Percentiles rank a stretch among this genome's conserved stretches.
Evolutionary conservation across 2,888 invertebrate genomes (phyloP).

Genomic region (Pheosia tremula): DNA sequence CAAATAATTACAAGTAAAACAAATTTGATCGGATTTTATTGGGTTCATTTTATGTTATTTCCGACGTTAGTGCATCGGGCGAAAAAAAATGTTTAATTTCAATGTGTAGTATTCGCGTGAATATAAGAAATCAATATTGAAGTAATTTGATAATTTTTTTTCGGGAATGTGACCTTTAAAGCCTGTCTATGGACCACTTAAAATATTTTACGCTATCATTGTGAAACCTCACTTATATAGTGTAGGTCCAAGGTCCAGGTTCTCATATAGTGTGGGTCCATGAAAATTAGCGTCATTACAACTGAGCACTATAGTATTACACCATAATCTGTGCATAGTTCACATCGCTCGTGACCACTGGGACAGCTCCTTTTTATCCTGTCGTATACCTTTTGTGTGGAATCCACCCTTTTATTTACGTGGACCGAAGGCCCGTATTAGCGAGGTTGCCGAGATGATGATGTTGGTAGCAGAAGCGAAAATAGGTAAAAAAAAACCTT

Average conservation of each 20-base stretch:
- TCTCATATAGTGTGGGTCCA: neutral
- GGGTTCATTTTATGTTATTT: no score
- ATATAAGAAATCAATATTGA: no score
- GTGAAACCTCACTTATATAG: no score
- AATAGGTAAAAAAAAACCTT: slow-evolving; percentile 22
- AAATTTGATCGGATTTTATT: no score
- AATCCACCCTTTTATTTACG: slow-evolving; percentile 79
- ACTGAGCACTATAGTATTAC: neutral
- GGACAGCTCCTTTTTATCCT: slow-evolving; percentile 82
- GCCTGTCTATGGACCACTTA: no score
- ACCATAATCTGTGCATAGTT: slow-evolving; percentile 52
- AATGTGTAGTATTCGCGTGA: no score
- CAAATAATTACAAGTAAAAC: no score
- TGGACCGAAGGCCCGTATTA: slow-evolving; percentile 59
- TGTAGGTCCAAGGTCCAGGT: neutral
- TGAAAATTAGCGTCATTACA: neutral
- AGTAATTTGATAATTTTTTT: no score
- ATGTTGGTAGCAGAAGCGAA: slow-evolving; percentile 32
- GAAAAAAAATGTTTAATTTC: no score
- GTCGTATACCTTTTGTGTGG: slow-evolving; percentile 66
- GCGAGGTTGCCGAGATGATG: slow-evolving; percentile 37
- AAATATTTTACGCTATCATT: no score
- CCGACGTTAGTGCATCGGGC: no score
- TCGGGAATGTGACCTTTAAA: no score
- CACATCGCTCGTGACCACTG: slow-evolving; percentile 74